Base-by-base conservation (phyloP, 1,140 invertebrate genomes). In the Zophobas atratus region DNA sequence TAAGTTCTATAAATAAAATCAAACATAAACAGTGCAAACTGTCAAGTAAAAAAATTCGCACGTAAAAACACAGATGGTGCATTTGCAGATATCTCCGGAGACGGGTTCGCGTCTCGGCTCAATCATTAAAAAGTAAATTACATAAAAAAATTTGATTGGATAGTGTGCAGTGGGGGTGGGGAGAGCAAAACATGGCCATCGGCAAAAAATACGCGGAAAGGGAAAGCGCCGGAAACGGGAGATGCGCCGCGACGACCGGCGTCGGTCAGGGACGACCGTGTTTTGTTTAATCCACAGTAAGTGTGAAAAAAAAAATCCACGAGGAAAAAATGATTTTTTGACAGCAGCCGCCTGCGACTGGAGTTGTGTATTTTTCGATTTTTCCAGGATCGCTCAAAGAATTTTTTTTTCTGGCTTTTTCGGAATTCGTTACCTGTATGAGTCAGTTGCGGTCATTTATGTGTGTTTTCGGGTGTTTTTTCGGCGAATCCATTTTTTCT, bases 81-180 rank as follows among this genome's bases (percentile, higher is more conserved):
- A 70, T 41, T 46, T 71, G 67, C 67, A 71, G 55, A 35, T 35
- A 33, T 33, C 55, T 57, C 2, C 1, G 1, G 34, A 3, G 38
- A 46, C 2, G 8, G 78, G 76, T 80, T 80, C 63, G 78, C 56
- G 70, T 79, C 80, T 70, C 43, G 75, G 79, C 79, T 82, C 57
- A 75, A 81, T 82, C 80, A 81, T 81, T 82, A 82, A 80, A 81
- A 76, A 78, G 51, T 77, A 80, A 79, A 79, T 67, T 73, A 48
- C 51, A 77, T 81, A 81, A 81, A 84, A 81, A 83, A 84, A 81
- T 81, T 79, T 80, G 77, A 84, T 83, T 83, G 82, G 81, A 77
- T 79, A 81, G 74, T 78, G 72, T 41, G 71, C 43, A 75, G 77
- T 49, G 73, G 77, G 51, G 77, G 71, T 73, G 78, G 78, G 76